Evolutionary conservation across 2,113 vertebrate species (phyloP).

Genomic region (Verasper variegatus): DNA sequence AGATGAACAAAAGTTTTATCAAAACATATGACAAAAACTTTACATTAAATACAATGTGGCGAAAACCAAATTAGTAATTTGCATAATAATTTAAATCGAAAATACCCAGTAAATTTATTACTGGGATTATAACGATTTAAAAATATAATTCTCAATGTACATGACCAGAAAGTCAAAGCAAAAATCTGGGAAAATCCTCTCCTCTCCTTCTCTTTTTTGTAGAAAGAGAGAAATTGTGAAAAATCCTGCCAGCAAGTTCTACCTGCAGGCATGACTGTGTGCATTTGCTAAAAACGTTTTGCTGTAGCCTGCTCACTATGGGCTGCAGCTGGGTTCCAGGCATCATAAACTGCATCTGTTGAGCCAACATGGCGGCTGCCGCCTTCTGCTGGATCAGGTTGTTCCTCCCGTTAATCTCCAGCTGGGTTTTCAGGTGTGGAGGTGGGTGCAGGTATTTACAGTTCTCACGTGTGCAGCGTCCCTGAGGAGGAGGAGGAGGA

Average conservation of each 20-base stretch:
- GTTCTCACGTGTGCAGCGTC: constrained; percentile 95
- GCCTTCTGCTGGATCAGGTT: constrained; percentile 99
- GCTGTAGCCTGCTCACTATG: constrained; percentile 85
- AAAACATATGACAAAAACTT: too few species aligned
- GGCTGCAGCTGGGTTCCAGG: constrained; percentile 93
- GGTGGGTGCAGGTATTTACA: constrained; percentile 99
- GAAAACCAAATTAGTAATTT: not conserved
- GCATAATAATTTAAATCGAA: not conserved
- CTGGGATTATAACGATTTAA: not conserved
- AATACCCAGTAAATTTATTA: not conserved
- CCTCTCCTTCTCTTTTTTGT: not conserved
- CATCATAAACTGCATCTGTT: constrained; percentile 98
- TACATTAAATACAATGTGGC: not conserved
- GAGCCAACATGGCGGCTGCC: constrained; percentile 95
- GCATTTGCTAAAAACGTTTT: not conserved
- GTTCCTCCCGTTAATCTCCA: constrained; percentile 98
- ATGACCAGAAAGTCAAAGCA: not conserved
- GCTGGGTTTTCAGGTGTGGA: constrained; percentile 96
- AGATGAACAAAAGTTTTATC: too few species aligned
- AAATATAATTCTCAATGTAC: not conserved
- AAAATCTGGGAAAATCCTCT: not conserved
- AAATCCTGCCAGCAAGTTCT: not conserved
- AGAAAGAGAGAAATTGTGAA: not conserved
- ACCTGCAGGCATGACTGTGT: not conserved
- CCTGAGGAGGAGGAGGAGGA: constrained; percentile 76